phyloP scores from a whole-genome alignment of 2,113 vertebrate species.

The Tachysurus fulvidraco region DNA sequence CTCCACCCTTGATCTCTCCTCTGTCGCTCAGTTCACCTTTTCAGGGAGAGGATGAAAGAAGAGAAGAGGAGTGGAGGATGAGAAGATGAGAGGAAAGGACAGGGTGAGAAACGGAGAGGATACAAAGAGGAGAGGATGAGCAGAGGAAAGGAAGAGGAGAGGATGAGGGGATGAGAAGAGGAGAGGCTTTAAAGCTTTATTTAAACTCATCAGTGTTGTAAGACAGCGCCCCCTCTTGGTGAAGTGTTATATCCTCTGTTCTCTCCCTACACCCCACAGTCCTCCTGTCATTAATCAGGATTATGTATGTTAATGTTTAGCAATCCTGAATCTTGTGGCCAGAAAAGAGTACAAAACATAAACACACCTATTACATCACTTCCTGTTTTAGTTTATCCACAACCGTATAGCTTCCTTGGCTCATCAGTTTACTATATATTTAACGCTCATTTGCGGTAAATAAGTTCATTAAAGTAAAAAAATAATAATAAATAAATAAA shows the following conservation, averaged over 20 bases:
- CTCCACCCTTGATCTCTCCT: neutral
- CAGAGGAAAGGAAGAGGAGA: too few species aligned
- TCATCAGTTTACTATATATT: neutral
- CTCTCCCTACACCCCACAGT: neutral
- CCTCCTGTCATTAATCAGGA: neutral
- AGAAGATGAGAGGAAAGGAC: too few species aligned
- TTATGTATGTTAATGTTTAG: neutral
- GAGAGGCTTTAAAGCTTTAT: neutral
- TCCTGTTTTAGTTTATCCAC: neutral
- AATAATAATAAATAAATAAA: too few species aligned
- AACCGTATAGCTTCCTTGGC: too few species aligned
- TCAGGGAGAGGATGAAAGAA: neutral
- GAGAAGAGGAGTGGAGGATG: too few species aligned
- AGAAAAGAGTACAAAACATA: neutral
- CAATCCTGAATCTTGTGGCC: neutral
- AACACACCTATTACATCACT: neutral
- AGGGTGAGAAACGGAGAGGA: too few species aligned
- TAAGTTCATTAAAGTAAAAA: neutral
- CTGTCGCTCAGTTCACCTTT: neutral
- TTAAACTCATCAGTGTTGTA: neutral
- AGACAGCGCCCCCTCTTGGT: constrained; percentile 4
- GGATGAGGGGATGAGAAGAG: neutral
- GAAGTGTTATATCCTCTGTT: neutral
- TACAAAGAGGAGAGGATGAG: too few species aligned
- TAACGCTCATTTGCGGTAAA: neutral